Percentiles rank a stretch among this genome's conserved stretches.
phyloP scores from a whole-genome alignment of 2,797 vertebrate genomes.

The Calcarius lapponicus region DNA sequence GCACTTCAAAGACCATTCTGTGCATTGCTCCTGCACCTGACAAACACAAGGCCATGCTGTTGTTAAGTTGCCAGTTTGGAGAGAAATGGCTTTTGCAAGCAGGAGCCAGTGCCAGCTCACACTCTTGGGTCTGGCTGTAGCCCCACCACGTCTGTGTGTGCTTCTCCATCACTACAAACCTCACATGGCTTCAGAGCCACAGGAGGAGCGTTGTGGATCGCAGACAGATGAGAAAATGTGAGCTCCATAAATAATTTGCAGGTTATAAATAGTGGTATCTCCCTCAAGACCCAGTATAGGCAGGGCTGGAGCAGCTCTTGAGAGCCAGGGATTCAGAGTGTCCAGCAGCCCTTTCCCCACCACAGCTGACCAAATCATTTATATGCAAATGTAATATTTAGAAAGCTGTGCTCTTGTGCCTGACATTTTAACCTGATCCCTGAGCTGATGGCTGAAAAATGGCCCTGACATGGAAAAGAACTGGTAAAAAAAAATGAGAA shows the following conservation, averaged over 20 bases:
- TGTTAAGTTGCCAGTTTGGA: background rate
- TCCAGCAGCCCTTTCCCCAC: background rate
- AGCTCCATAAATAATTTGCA: background rate
- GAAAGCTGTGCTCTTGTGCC: background rate
- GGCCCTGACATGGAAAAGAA: background rate
- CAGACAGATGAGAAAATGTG: background rate
- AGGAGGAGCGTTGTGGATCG: accelerated
- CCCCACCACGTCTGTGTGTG: accelerated
- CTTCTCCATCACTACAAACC: background rate
- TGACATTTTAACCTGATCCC: background rate
- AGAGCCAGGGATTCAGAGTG: background rate
- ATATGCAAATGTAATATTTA: background rate
- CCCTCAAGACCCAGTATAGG: background rate
- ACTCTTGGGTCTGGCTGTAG: background rate
- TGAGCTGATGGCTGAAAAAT: background rate
- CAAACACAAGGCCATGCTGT: background rate
- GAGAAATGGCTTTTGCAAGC: background rate
- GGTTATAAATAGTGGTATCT: background rate
- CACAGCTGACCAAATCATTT: background rate
- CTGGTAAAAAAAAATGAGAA: background rate
- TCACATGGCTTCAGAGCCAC: background rate
- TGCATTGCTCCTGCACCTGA: slow-evolving; percentile 8
- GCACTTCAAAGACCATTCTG: slow-evolving; percentile 47
- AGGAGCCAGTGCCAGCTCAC: background rate
- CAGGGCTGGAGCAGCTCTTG: background rate